Percentiles rank a stretch among this genome's conserved stretches.
phyloP scores from a whole-genome alignment of 1,140 invertebrate species.

The Drosophila sp. region DNA sequence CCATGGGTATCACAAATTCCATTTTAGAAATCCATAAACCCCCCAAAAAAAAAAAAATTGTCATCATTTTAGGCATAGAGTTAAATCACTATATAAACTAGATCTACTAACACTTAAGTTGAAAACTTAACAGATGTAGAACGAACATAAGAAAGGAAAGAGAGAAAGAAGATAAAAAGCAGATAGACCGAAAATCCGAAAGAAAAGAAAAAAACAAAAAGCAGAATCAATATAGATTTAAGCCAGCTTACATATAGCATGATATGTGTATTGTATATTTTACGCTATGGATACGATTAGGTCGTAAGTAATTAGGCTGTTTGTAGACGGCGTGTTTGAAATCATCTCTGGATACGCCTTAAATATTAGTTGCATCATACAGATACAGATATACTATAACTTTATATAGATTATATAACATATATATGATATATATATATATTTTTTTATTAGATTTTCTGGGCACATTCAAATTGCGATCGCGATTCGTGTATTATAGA shows the following conservation, averaged over 20 bases:
- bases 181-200: constrained; percentile 12
- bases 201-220: constrained; percentile 8
- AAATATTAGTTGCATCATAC: constrained; percentile 3
- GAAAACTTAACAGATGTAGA: constrained; percentile 18
- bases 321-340: constrained; percentile 8
- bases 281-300: constrained; percentile 37
- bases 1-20: constrained; percentile 40
- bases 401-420: constrained; percentile 31
- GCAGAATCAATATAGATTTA: constrained; percentile 39
- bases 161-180: background rate
- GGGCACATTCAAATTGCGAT: constrained; percentile 44
- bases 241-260: constrained; percentile 43
- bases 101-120: constrained; percentile 9
- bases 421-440: constrained; percentile 40
- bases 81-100: background rate
- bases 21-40: background rate
- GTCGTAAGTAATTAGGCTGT: constrained; percentile 38
- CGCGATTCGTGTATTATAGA: constrained; percentile 61
- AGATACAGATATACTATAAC: constrained; percentile 18
- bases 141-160: background rate
- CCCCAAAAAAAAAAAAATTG: background rate
- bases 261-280: constrained; percentile 40
- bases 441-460: constrained; percentile 61
- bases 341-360: constrained; percentile 13
- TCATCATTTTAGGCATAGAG: constrained; percentile 12